Evolutionary conservation across 1,140 invertebrate species (phyloP).

Genomic region (Drosophila lacteicornis): DNA sequence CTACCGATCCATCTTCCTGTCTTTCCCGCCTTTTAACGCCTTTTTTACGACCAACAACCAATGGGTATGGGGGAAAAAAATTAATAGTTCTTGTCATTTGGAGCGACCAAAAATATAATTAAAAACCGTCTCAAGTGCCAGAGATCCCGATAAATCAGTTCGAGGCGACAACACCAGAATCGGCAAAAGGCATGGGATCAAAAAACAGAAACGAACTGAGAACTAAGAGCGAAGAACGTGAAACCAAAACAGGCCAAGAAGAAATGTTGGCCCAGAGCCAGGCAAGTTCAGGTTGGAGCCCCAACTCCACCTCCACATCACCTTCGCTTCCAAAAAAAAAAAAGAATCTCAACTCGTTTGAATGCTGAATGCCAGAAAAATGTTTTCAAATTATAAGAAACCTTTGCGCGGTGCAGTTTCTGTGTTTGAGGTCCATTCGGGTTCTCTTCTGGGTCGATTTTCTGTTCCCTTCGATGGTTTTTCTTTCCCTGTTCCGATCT

Average conservation of each 20-base stretch:
- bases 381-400: conserved; percentile 59
- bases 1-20: conserved; percentile 34
- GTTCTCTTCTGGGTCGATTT: conserved; percentile 34
- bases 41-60: conserved; percentile 45
- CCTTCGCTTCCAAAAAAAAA: conserved; percentile 1
- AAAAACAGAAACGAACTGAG: conserved; percentile 10
- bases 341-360: conserved; percentile 35
- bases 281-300: conserved; percentile 8
- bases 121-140: conserved; percentile 64
- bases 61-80: conserved; percentile 25
- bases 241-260: conserved; percentile 27
- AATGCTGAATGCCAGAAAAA: conserved; percentile 57
- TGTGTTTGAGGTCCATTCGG: conserved; percentile 17
- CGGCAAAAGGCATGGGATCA: conserved; percentile 54
- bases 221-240: conserved; percentile 9
- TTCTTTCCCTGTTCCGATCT: conserved; percentile 20
- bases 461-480: conserved; percentile 18
- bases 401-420: conserved; percentile 40
- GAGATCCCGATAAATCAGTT: conserved; percentile 62
- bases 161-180: conserved; percentile 49
- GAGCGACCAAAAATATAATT: conserved; percentile 62
- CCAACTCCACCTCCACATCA: conserved; percentile 21
- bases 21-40: conserved; percentile 50
- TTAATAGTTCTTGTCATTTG: conserved; percentile 69
- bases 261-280: conserved; percentile 53